Conservation (phyloP, 2,113 vertebrate genomes). For the Mixornis gularis region DNA sequence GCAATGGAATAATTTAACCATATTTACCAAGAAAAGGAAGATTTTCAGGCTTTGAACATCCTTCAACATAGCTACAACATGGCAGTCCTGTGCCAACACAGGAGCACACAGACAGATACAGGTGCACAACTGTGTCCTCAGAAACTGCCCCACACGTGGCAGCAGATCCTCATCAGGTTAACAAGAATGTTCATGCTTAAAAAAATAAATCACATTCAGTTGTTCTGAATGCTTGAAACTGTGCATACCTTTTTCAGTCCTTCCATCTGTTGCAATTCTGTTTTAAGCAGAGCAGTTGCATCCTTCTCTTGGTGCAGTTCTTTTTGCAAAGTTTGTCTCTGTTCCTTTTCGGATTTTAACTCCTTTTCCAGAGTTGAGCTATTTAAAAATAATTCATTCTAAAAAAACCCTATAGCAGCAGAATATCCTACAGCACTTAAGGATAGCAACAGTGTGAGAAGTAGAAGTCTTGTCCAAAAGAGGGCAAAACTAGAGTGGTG, state of each 20-base stretch:
- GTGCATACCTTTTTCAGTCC: constrained; percentile 80
- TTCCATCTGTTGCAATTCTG: constrained; percentile 89
- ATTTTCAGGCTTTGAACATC: neutral
- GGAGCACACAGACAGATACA: accelerated
- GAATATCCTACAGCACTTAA: neutral
- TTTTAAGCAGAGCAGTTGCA: constrained; percentile 81
- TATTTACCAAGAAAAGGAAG: neutral
- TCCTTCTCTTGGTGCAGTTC: constrained; percentile 88
- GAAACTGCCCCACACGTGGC: neutral
- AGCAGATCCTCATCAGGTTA: neutral
- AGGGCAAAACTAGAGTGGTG: neutral
- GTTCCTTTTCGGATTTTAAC: constrained; percentile 86
- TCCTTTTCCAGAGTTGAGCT: constrained; percentile 88
- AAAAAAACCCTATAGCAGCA: neutral
- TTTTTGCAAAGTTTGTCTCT: constrained; percentile 85
- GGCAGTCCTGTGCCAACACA: neutral
- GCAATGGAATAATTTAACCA: neutral
- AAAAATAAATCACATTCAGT: neutral
- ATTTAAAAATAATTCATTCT: constrained; percentile 25
- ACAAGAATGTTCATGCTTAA: neutral
- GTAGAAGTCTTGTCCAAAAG: neutral
- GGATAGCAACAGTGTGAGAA: neutral
- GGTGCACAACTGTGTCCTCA: neutral
- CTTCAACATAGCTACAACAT: neutral
- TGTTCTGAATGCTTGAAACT: neutral